These are phyloP conservation scores for Megaustenia siamemsis DNA, from an alignment of 2,888 invertebrate species.

Conservation along the genomic window DNA sequence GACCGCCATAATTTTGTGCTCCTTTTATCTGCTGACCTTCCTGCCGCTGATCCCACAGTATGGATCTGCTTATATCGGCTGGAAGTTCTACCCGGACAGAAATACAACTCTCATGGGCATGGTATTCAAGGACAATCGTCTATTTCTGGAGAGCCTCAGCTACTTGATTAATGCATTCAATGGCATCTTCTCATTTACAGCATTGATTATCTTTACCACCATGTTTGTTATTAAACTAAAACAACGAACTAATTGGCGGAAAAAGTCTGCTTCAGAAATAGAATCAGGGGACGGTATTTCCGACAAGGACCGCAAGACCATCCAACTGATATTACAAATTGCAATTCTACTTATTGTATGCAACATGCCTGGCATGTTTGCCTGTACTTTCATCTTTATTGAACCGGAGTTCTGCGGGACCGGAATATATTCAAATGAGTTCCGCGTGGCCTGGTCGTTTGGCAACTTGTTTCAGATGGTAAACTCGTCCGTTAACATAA, in stretches of 20 bases:
- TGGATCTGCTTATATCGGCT: slow-evolving; percentile 15
- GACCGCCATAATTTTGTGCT: slow-evolving; percentile 5
- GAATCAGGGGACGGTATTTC: background rate
- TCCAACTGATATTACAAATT: slow-evolving; percentile 7
- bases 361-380: background rate
- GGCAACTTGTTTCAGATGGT: slow-evolving; percentile 11
- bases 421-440: background rate
- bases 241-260: slow-evolving; percentile 9
- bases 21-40: slow-evolving; percentile 3
- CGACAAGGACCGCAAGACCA: slow-evolving; percentile 5
- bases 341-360: background rate
- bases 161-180: background rate
- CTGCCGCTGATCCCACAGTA: background rate
- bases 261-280: slow-evolving; percentile 8
- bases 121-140: background rate
- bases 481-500: slow-evolving; percentile 19
- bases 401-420: slow-evolving; percentile 14
- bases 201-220: slow-evolving; percentile 12
- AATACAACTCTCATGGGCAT: slow-evolving; percentile 20
- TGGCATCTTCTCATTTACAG: slow-evolving; percentile 8
- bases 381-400: background rate
- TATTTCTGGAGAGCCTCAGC: background rate
- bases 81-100: slow-evolving; percentile 21
- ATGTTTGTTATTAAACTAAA: slow-evolving; percentile 19
- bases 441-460: slow-evolving; percentile 18